Conservation (phyloP, 2,113 vertebrate genomes). For the Upupa epops region DNA sequence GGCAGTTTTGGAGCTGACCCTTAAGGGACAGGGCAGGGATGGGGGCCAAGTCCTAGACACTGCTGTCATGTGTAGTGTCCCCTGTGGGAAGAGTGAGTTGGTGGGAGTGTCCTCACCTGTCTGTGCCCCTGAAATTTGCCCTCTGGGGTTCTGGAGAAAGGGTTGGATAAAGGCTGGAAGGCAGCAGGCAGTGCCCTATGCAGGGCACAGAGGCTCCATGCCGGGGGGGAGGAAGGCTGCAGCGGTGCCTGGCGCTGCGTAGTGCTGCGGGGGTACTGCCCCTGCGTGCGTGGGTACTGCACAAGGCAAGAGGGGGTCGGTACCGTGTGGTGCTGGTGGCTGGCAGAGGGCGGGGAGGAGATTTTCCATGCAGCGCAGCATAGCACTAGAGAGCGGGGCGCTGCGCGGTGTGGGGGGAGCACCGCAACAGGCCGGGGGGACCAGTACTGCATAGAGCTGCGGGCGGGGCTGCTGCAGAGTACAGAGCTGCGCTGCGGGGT, state of each 20-base stretch:
- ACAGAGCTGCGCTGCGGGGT: not conserved
- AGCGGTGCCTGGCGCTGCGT: not conserved
- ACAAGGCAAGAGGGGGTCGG: not conserved
- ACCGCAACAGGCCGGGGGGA: not conserved
- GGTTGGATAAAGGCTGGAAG: not conserved
- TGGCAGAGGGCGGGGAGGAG: not conserved
- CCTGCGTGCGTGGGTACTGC: not conserved
- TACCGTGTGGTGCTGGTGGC: not conserved
- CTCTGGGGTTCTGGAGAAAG: not conserved
- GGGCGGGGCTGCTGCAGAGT: not conserved
- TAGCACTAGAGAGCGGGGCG: not conserved
- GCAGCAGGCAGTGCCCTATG: not conserved
- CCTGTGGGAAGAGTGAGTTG: not conserved
- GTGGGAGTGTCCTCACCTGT: not conserved
- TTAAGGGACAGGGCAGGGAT: not conserved
- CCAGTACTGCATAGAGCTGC: not conserved
- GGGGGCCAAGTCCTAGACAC: not conserved
- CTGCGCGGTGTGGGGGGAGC: not conserved
- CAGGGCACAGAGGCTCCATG: not conserved
- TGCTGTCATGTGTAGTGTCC: accelerated
- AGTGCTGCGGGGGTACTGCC: not conserved
- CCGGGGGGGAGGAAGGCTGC: not conserved
- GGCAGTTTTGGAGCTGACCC: not conserved
- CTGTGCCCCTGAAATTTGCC: accelerated
- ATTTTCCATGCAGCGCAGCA: not conserved